Evolutionary conservation across 64 coral and sea anemone species (phyloP), one percentile per base, ranked within the genome.

Genomic region (Anthopleura sola): DNA sequence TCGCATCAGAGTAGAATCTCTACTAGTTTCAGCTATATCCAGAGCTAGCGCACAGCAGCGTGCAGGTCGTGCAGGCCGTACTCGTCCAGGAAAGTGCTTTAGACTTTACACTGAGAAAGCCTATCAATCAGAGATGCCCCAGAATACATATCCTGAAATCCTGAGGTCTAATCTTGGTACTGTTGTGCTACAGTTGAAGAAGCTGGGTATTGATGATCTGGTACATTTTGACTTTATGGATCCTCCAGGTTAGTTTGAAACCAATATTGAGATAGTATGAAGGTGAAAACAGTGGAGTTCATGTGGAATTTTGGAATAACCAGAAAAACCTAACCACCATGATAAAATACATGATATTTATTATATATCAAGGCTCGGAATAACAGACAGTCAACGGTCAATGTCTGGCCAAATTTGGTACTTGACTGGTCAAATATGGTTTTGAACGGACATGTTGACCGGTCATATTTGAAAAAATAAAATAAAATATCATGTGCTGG

Each of bases 201-300:
- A 99, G 68, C 81, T 99, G 14, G 97, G 97, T 80, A 99, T 99
- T 78, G 97, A 99, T 78, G 97, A 99, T 62, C 74, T 99, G 78
- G 97, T 99, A 16, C 97, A 99, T 92, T 99, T 99, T 99, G 97
- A 99, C 56, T 99, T 99, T 14, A 99, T 99, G 97, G 97, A 99
- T 57, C 97, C 93, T 28, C 97, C 97, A 90, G 97, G 97, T 99
- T 76, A 1, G 88, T 9, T 69, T 36, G 39, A 10, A 62, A 18
- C 20, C 33, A 23, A 38, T 40, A 44, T 44, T 44, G 40, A 44
- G 40, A 44, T 44, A 44, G 40, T 44, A 44, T 44, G n/a, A n/a
- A n/a, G n/a, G n/a, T n/a, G n/a, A n/a, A n/a, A n/a, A n/a, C n/a
- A n/a, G n/a, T n/a, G n/a, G n/a, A n/a, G n/a, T n/a, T n/a, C n/a